Evolutionary conservation across 2,797 vertebrate genomes (phyloP).

Genomic region (Gadopsis marmoratus): DNA sequence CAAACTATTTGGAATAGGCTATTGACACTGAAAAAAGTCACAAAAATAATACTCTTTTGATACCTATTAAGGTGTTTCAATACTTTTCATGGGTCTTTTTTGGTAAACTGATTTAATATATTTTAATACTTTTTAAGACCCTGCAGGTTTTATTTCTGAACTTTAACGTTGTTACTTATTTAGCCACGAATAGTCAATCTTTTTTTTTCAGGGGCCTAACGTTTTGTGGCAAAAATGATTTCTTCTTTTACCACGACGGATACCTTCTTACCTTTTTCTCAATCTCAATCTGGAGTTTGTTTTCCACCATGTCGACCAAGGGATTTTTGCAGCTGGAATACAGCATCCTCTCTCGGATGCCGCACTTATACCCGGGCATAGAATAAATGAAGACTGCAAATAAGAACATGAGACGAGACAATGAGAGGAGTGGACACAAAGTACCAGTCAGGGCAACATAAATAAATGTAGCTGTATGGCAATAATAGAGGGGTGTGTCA

Average conservation of each 20-base stretch:
- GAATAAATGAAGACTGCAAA: conserved; percentile 97
- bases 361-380: conserved; percentile 97
- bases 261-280: conserved; percentile 90
- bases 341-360: conserved; percentile 97
- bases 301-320: conserved; percentile 92
- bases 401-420: not conserved
- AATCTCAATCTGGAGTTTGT: conserved; percentile 89
- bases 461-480: not conserved
- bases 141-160: too few relatives aligned
- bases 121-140: too few relatives aligned
- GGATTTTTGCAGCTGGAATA: conserved; percentile 98
- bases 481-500: not conserved
- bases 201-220: not conserved
- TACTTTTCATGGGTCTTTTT: too few relatives aligned
- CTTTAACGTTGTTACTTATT: too few relatives aligned
- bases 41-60: too few relatives aligned
- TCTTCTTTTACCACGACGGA: not conserved
- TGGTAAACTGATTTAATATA: too few relatives aligned
- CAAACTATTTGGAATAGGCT: too few relatives aligned
- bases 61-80: too few relatives aligned
- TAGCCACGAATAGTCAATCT: too few relatives aligned
- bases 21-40: too few relatives aligned
- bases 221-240: not conserved
- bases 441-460: not conserved
- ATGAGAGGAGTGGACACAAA: not conserved